These are phyloP conservation scores for Eretmocerus hayati DNA, from an alignment of 2,888 invertebrate genomes.

Conservation along the genomic window DNA sequence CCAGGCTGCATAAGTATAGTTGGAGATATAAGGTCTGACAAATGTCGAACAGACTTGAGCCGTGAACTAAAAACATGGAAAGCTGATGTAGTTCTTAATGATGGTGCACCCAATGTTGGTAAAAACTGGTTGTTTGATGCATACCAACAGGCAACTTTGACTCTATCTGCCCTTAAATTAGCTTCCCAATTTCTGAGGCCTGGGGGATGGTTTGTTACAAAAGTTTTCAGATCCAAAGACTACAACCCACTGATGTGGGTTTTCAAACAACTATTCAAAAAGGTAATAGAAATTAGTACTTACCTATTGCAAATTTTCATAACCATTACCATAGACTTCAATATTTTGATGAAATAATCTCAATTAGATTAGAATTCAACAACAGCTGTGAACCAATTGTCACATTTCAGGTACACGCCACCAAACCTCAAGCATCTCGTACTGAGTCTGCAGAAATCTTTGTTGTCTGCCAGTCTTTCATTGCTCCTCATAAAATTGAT, in stretches of 20 bases:
- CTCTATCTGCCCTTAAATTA: slow-evolving; percentile 87
- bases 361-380: neutral
- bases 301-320: neutral
- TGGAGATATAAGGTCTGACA: slow-evolving; percentile 96
- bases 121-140: slow-evolving; percentile 97
- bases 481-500: slow-evolving; percentile 89
- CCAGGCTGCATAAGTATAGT: slow-evolving; percentile 83
- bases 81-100: slow-evolving; percentile 92
- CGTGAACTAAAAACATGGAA: slow-evolving; percentile 92
- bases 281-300: too few relatives aligned
- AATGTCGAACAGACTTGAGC: slow-evolving; percentile 72
- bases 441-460: slow-evolving; percentile 99
- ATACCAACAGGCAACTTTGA: slow-evolving; percentile 85
- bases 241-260: slow-evolving; percentile 94
- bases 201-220: slow-evolving; percentile 97
- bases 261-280: slow-evolving; percentile 91
- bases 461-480: slow-evolving; percentile 90
- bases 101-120: slow-evolving; percentile 97
- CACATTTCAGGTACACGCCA: slow-evolving; percentile 71
- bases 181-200: slow-evolving; percentile 81
- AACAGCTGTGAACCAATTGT: neutral
- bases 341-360: neutral
- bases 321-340: neutral
- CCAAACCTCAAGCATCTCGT: slow-evolving; percentile 97
- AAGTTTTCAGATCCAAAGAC: slow-evolving; percentile 97